Base-by-base conservation (phyloP, 1,140 invertebrate genomes). In the Zelostemma sp. region DNA sequence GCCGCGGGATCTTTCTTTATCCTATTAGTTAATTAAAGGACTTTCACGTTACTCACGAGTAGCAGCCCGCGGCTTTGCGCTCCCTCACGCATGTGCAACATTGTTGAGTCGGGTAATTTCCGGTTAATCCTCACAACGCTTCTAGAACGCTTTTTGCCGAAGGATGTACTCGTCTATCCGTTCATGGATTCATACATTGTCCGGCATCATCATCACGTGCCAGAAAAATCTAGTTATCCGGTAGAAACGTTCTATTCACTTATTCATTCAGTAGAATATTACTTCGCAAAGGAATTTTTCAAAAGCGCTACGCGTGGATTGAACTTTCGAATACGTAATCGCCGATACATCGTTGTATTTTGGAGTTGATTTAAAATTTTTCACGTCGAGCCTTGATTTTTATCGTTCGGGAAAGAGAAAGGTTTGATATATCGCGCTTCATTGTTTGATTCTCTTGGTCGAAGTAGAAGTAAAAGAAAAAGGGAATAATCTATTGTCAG, bases 11-110 rank as follows among this genome's bases (percentile, higher is more conserved):
- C 21, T 68, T 68, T 54, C 58, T 68, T 68, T 63, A 68, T 68
- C 66, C 59, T 58, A 68, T 68, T 68, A 63, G 58, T 63, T 59
- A 68, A 68, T 62, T 68, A 68, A 62, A 63, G 66, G 59, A 68
- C 65, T 68, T 74, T 63, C 48, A 51, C 61, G 43, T 61, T 59
- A 45, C 43, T 74, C 62, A 63, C 54, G 62, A 65, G 21, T 25
- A 25, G 59, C 56, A 49, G 61, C 68, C 64, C 57, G 53, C 63
- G 63, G 64, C 57, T 61, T 60, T 49, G 56, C 33, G 40, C 51
- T 67, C 51, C 57, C 57, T 60, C 57, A 67, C 57, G 57, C 64
- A 67, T 61, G 53, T 56, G 64, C 64, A 67, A 67, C 60, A 67
- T 60, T n/a, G 47, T 53, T 40, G 56, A 61, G 47, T 43, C 54